These are phyloP conservation scores for Brachypteracias leptosomus DNA, from an alignment of 2,113 vertebrate genomes.

Conservation along the genomic window DNA sequence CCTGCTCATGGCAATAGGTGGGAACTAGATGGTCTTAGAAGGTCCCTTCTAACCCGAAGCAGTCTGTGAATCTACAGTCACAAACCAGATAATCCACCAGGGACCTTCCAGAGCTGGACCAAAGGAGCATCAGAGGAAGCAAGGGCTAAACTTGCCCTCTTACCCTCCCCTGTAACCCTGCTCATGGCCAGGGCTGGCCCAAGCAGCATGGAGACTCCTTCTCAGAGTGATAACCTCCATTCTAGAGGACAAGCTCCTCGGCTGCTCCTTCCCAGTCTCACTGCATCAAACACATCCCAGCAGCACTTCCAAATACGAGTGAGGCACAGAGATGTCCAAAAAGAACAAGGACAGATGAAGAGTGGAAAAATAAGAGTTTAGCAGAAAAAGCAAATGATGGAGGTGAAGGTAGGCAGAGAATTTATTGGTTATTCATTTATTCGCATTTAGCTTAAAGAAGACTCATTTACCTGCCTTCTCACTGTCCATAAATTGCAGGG, in stretches of 20 bases:
- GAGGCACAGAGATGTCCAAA: rapidly evolving
- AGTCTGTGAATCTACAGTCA: neutral
- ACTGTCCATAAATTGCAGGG: neutral
- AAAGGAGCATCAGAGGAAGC: neutral
- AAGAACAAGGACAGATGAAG: neutral
- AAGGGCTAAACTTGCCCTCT: neutral
- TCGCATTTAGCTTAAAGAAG: neutral
- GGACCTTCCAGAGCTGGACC: neutral
- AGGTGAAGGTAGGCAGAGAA: neutral
- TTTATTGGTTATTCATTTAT: neutral
- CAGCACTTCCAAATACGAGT: rapidly evolving
- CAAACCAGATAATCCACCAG: neutral
- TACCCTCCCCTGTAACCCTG: neutral
- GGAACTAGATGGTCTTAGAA: rapidly evolving
- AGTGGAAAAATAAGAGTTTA: neutral
- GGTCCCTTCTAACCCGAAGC: neutral
- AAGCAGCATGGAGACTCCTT: neutral
- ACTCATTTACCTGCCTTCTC: neutral
- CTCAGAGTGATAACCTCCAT: neutral
- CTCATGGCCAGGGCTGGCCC: neutral
- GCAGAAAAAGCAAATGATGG: neutral
- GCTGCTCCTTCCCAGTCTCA: neutral
- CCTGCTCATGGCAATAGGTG: neutral
- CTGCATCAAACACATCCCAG: neutral
- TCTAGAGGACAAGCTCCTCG: rapidly evolving